phyloP scores from a whole-genome alignment of 2,797 vertebrate genomes.

The Gymnoscopelus braueri region DNA sequence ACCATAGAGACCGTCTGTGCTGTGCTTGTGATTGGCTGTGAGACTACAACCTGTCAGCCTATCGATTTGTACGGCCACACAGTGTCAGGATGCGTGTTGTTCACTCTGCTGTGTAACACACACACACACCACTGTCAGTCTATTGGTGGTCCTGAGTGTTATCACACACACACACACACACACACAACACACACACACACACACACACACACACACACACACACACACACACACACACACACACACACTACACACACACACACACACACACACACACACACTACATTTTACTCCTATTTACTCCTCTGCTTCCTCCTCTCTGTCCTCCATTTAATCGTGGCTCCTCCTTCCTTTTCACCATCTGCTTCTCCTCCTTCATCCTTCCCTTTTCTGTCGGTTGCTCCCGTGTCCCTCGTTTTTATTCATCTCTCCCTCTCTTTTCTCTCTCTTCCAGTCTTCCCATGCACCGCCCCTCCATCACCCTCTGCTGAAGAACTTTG shows the following conservation, averaged over 20 bases:
- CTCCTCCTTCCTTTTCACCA: neutral
- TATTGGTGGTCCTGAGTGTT: too few relatives aligned
- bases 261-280: neutral
- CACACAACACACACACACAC: neutral
- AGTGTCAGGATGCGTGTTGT: conserved; percentile 56
- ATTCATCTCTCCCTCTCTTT: conserved; percentile 6
- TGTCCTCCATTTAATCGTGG: neutral
- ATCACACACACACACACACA: neutral
- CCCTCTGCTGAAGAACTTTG: conserved; percentile 33
- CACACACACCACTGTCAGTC: neutral
- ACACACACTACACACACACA: neutral
- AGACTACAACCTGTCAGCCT: conserved; percentile 65
- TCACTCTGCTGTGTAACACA: conserved; percentile 46
- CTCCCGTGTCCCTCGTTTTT: conserved; percentile 5
- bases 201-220: neutral
- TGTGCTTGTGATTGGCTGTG: conserved; percentile 68
- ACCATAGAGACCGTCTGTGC: conserved; percentile 49
- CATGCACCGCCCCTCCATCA: neutral
- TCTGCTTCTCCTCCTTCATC: conserved; percentile 5
- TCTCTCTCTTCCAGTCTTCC: conserved; percentile 12
- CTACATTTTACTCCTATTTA: neutral
- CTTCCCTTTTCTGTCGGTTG: conserved; percentile 9
- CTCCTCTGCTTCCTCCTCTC: neutral
- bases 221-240: neutral
- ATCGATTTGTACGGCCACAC: conserved; percentile 66